Percentiles rank a stretch among this genome's conserved stretches.
Conservation (phyloP, 1,140 invertebrate species). For the Dryas iulia region DNA sequence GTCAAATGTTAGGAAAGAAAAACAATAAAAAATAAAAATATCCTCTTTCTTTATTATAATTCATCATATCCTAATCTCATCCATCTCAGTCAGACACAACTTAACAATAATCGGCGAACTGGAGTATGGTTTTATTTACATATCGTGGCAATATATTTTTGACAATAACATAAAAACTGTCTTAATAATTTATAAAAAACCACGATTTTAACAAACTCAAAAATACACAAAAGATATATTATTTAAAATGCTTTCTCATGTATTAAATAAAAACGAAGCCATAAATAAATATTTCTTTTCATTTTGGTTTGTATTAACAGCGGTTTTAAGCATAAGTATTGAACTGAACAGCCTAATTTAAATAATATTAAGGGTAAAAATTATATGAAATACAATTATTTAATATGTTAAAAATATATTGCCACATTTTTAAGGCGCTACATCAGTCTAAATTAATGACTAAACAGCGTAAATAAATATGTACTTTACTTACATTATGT, state of each 20-base stretch:
- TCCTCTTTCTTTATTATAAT: slow-evolving; percentile 76
- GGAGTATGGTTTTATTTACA: slow-evolving; percentile 55
- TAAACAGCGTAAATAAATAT: slow-evolving; percentile 49
- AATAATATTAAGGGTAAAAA: background rate
- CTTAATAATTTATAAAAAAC: background rate
- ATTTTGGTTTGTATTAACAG: background rate
- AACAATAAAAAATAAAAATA: slow-evolving; percentile 66
- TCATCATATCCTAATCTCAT: slow-evolving; percentile 72
- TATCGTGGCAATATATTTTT: slow-evolving; percentile 11
- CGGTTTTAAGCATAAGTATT: background rate
- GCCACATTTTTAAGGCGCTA: slow-evolving; percentile 48
- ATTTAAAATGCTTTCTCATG: background rate
- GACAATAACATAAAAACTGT: background rate
- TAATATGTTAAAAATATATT: slow-evolving; percentile 51
- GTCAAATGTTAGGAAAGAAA: slow-evolving; percentile 36
- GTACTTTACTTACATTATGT: slow-evolving; percentile 32
- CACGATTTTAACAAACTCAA: background rate
- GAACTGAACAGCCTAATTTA: background rate
- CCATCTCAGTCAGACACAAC: slow-evolving; percentile 53
- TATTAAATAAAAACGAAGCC: background rate
- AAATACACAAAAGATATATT: background rate
- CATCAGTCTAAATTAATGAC: slow-evolving; percentile 71
- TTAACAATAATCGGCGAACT: slow-evolving; percentile 56
- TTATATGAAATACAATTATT: background rate
- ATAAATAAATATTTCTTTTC: slow-evolving; percentile 1